Percentiles rank a stretch among this genome's conserved stretches.
Conservation (phyloP, 2,113 vertebrate species). For the Alaudala cheleensis region DNA sequence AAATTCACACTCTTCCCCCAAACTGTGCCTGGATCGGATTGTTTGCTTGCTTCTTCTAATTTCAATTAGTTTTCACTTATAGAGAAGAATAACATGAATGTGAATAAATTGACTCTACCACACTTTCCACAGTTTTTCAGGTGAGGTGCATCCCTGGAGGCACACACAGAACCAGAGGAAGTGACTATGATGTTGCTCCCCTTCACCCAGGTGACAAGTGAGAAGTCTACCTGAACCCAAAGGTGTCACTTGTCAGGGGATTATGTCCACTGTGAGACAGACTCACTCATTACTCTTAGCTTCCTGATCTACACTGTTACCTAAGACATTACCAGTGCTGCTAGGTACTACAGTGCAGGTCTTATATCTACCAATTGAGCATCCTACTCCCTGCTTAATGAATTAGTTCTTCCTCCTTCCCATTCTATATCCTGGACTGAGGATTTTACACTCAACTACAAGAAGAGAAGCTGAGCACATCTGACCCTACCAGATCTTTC, state of each 20-base stretch:
- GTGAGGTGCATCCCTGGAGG: neutral
- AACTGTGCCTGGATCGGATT: neutral
- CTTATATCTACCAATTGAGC: neutral
- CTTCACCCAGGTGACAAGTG: neutral
- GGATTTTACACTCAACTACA: neutral
- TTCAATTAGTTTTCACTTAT: slow-evolving; percentile 8
- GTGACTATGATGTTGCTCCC: neutral
- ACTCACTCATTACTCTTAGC: neutral
- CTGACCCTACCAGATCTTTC: neutral
- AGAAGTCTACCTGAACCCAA: neutral
- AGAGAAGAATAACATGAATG: neutral
- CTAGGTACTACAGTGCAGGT: neutral
- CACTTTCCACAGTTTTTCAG: neutral
- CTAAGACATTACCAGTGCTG: neutral
- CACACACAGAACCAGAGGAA: neutral
- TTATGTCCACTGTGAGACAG: neutral
- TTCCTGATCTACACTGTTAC: neutral
- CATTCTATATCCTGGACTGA: neutral
- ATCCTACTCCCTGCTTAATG: neutral
- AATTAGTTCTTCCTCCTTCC: neutral
- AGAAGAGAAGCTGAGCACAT: neutral
- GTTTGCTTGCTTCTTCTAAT: neutral
- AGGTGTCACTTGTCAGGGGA: neutral
- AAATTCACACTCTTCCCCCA: neutral
- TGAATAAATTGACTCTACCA: neutral